A percentile compares a stretch with the other conserved stretches of the same genome.
Evolutionary conservation across 92 coral and sea anemone genomes (phyloP).

Genomic region (Porites lobata): DNA sequence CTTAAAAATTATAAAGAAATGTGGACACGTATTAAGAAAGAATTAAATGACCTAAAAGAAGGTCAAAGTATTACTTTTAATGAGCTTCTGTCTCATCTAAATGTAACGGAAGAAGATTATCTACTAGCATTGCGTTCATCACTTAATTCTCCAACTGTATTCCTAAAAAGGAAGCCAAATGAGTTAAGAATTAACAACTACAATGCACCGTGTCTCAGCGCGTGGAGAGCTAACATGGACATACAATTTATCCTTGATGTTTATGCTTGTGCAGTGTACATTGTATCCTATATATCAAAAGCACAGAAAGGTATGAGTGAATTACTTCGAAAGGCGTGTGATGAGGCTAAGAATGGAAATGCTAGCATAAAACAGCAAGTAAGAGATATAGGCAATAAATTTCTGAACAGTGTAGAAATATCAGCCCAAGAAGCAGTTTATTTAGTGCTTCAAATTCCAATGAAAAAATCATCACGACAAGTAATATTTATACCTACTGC

Average conservation of each 20-base stretch:
- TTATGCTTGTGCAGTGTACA: slow-evolving; percentile 69
- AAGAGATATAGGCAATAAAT: slow-evolving; percentile 61
- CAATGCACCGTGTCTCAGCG: slow-evolving; percentile 32
- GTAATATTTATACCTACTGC: slow-evolving; percentile 46
- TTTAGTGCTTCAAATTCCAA: slow-evolving; percentile 63
- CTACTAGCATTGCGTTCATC: slow-evolving; percentile 19
- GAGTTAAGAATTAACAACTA: slow-evolving; percentile 60
- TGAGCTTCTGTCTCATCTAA: slow-evolving; percentile 12
- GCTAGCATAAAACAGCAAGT: slow-evolving; percentile 61
- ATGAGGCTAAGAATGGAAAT: slow-evolving; percentile 56
- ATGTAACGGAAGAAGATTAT: slow-evolving; percentile 24
- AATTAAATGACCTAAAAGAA: slow-evolving; percentile 29
- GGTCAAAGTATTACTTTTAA: slow-evolving; percentile 13
- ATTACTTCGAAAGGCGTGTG: slow-evolving; percentile 54
- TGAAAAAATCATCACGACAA: slow-evolving; percentile 59
- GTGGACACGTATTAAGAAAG: slow-evolving; percentile 31
- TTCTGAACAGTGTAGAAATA: slow-evolving; percentile 59
- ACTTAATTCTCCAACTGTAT: slow-evolving; percentile 8
- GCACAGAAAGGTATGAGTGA: slow-evolving; percentile 71
- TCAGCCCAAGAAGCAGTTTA: slow-evolving; percentile 73
- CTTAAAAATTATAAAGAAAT: not conserved
- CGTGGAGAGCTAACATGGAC: slow-evolving; percentile 61
- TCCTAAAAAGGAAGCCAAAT: slow-evolving; percentile 45
- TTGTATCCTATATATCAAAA: slow-evolving; percentile 52
- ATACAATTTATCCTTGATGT: slow-evolving; percentile 67